Conservation (phyloP, 2,797 vertebrate genomes). For the Microchirus variegatus region DNA sequence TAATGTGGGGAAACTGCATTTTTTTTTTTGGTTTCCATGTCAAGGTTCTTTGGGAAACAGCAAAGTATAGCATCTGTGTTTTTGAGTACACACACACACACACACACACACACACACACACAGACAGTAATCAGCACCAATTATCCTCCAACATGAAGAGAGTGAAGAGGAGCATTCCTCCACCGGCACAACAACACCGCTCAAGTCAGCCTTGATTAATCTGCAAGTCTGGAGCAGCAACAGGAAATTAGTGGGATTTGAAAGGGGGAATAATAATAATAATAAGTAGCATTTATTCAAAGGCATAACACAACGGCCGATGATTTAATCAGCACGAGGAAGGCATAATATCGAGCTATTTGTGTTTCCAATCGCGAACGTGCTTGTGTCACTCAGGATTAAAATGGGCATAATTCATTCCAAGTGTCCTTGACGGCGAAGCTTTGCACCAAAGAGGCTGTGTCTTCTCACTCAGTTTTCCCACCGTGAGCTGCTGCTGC, state of each 20-base stretch:
- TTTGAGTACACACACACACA: conserved; percentile 56
- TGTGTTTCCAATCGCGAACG: conserved; percentile 17
- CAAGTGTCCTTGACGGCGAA: conserved; percentile 20
- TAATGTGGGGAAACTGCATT: conserved; percentile 36
- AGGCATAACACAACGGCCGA: neutral
- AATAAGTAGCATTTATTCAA: conserved; percentile 23
- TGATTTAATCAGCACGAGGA: conserved; percentile 20
- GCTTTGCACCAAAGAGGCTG: conserved; percentile 9
- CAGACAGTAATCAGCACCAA: conserved; percentile 72
- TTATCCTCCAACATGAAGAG: conserved; percentile 70
- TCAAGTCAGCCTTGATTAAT: conserved; percentile 65
- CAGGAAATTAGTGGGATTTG: conserved; percentile 23
- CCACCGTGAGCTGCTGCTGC: conserved; percentile 30
- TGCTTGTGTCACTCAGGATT: conserved; percentile 29
- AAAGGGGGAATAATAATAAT: conserved; percentile 28
- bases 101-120: conserved; percentile 43
- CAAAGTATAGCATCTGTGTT: conserved; percentile 50
- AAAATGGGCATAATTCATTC: conserved; percentile 19
- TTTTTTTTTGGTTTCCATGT: conserved; percentile 14
- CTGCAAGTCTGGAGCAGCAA: conserved; percentile 39
- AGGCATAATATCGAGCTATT: conserved; percentile 15
- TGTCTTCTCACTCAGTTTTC: conserved; percentile 47
- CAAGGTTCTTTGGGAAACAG: conserved; percentile 27
- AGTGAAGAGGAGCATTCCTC: conserved; percentile 68
- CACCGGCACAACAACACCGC: conserved; percentile 55